phyloP scores from a whole-genome alignment of 2,888 invertebrate species.

The Atethmia centrago region DNA sequence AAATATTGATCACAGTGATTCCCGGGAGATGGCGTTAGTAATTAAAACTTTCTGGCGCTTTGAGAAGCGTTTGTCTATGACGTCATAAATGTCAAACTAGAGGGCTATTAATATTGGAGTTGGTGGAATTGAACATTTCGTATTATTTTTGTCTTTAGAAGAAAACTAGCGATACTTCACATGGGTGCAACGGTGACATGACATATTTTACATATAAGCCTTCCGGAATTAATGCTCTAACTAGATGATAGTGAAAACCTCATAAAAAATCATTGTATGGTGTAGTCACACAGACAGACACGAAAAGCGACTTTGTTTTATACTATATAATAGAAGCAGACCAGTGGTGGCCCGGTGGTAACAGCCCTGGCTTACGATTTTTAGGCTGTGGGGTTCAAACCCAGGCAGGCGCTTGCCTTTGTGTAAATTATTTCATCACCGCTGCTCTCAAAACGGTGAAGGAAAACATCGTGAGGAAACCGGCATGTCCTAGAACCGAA shows the following conservation, averaged over 20 bases:
- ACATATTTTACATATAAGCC: background rate
- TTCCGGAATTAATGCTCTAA: background rate
- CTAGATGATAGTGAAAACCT: background rate
- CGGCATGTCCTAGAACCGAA: too few relatives aligned
- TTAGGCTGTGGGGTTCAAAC: too few relatives aligned
- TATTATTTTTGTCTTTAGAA: too few relatives aligned
- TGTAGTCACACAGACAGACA: background rate
- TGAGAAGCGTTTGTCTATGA: constrained; percentile 41
- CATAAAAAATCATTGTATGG: background rate
- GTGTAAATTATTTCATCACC: too few relatives aligned
- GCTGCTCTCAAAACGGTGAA: too few relatives aligned
- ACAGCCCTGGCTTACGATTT: too few relatives aligned
- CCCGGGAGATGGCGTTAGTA: constrained; percentile 44
- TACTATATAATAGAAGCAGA: background rate
- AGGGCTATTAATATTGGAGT: background rate
- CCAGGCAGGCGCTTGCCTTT: too few relatives aligned
- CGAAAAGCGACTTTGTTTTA: background rate
- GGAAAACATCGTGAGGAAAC: too few relatives aligned
- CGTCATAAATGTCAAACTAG: constrained; percentile 24
- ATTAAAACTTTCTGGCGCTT: constrained; percentile 53
- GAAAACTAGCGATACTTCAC: too few relatives aligned
- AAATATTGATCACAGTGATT: constrained; percentile 52
- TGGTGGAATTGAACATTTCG: too few relatives aligned
- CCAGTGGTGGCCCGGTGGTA: too few relatives aligned
- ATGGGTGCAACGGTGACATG: too few relatives aligned